Evolutionary conservation across 2,797 vertebrate species (phyloP).

Genomic region (Crax fasciolata): DNA sequence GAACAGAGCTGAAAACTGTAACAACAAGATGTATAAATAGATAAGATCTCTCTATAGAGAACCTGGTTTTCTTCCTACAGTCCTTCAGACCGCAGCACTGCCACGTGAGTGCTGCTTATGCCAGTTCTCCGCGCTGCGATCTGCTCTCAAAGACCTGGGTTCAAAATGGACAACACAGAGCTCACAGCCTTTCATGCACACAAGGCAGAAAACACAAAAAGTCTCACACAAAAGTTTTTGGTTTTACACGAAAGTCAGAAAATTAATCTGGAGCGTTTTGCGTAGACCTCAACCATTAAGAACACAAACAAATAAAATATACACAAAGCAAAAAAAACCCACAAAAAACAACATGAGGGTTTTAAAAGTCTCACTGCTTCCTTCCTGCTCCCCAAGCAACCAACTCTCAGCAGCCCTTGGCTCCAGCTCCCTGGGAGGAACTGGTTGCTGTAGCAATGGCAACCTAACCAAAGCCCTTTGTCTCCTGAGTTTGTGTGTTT

Average conservation of each 20-base stretch:
- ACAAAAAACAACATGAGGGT: background rate
- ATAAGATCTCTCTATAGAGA: background rate
- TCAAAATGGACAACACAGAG: background rate
- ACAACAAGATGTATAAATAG: constrained; percentile 49
- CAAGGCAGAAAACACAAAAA: background rate
- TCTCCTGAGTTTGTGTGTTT: background rate
- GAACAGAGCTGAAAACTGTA: constrained; percentile 34
- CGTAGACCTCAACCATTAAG: background rate
- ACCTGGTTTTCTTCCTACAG: background rate
- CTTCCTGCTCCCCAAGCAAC: background rate
- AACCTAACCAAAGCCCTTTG: background rate
- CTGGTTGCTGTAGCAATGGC: constrained; percentile 16
- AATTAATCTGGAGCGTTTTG: background rate
- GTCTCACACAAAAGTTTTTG: background rate
- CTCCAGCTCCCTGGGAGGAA: background rate
- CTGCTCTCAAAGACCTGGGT: background rate
- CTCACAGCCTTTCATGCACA: background rate
- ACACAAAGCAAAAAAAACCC: background rate
- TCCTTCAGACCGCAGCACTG: background rate
- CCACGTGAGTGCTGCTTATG: rapidly evolving
- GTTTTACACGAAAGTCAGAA: background rate
- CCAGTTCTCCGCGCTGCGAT: background rate
- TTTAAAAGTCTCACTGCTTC: background rate
- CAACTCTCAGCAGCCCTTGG: background rate
- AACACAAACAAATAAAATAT: background rate